Evolutionary conservation across 2,888 invertebrate genomes (phyloP).

Genomic region (Agrotis puta): DNA sequence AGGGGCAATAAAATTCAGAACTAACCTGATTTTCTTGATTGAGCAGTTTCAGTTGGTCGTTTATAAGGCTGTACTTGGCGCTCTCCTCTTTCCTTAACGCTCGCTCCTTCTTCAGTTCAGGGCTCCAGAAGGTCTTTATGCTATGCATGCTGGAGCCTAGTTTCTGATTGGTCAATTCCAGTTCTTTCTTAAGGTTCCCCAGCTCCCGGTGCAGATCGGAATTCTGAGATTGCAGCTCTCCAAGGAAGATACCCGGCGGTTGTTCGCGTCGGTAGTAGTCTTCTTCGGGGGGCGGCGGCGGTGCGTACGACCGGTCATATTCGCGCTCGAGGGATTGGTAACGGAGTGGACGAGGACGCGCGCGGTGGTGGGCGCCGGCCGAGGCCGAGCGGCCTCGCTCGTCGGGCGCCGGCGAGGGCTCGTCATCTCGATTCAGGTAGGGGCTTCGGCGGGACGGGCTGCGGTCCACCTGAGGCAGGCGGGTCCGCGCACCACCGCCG

Average conservation of each 20-base stretch:
- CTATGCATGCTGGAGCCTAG: slow-evolving; percentile 99
- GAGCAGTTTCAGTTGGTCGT: slow-evolving; percentile 98
- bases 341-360: slow-evolving; percentile 94
- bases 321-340: slow-evolving; percentile 95
- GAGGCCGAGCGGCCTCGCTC: slow-evolving; percentile 95
- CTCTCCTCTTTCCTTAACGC: slow-evolving; percentile 99
- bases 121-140: slow-evolving; percentile 99
- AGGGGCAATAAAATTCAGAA: slow-evolving; percentile 40
- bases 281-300: slow-evolving; percentile 95
- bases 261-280: slow-evolving; percentile 90
- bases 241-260: slow-evolving; percentile 93
- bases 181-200: slow-evolving; percentile 96
- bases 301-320: slow-evolving; percentile 96
- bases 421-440: slow-evolving; percentile 95
- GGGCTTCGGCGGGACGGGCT: slow-evolving; percentile 96
- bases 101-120: slow-evolving; percentile 99
- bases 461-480: slow-evolving; percentile 96
- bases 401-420: slow-evolving; percentile 95
- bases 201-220: slow-evolving; percentile 98
- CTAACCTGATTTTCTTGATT: slow-evolving; percentile 99
- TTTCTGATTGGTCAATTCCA: slow-evolving; percentile 99
- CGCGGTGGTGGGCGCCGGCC: slow-evolving; percentile 94
- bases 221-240: slow-evolving; percentile 98
- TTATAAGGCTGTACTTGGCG: slow-evolving; percentile 98
- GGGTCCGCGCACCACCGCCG: slow-evolving; percentile 89